Evolutionary conservation across 2,888 invertebrate species (phyloP), one percentile per base, ranked within the genome.

Genomic region (Cantharis rustica): DNA sequence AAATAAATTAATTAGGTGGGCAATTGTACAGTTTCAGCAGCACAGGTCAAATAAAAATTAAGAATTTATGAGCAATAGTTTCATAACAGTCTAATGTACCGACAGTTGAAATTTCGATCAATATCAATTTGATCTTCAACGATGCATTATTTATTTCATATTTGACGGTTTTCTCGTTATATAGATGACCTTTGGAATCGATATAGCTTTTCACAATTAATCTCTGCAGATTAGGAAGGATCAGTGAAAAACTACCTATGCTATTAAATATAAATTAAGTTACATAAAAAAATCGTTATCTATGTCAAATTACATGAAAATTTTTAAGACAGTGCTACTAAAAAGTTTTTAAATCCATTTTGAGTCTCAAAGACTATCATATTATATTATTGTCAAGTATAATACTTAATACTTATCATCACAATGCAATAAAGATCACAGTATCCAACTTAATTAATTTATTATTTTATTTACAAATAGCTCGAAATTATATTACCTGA

Each of bases 381-480:
- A n/a, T n/a, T n/a, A 10, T 2, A 13, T 31, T n/a, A n/a, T 31
- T 31, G 31, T 31, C 31, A 13, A 4, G 31, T 31, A 10, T 27
- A 27, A 17, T 17, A 17, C 3, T 17, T 17, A 23, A 23, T 1
- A 23, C 26, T 27, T 11, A 27, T 11, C 26, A 27, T 27, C 10
- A 27, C 26, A 10, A 11, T 10, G 11, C n/a, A 7, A 47, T n/a
- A 47, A 47, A 47, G n/a, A n/a, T n/a, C 7, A 7, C 5, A n/a
- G n/a, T 66, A 66, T 66, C 64, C 17, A 66, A 66, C 20, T 66
- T 66, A 66, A 66, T 66, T 66, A 66, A 66, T 16, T 64, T 66
- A 66, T 20, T 20, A 23, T 66, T n/a, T 13, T 20, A 66, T 66
- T 66, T 23, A 4, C n/a, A n/a, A 66, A 20, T 13, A 20, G 10